Evolutionary conservation across 1,140 invertebrate genomes (phyloP).

Genomic region (Uloborus diversus): DNA sequence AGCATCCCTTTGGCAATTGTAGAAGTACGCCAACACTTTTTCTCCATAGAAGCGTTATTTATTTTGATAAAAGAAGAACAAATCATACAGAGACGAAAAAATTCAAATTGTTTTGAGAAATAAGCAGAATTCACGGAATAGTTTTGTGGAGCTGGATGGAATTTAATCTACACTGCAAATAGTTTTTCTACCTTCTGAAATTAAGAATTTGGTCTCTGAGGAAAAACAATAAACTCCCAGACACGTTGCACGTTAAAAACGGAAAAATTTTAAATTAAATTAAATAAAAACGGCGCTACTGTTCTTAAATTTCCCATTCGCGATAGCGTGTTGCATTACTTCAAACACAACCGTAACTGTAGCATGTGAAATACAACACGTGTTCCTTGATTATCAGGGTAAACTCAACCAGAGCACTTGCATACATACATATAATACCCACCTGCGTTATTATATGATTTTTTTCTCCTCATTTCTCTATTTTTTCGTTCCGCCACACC

Average conservation of each 20-base stretch:
- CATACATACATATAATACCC: constrained; percentile 53
- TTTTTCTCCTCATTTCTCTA: constrained; percentile 21
- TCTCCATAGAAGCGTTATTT: too few relatives aligned
- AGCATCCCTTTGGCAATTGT: too few relatives aligned
- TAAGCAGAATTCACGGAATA: too few relatives aligned
- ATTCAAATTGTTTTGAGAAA: too few relatives aligned
- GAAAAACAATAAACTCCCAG: constrained; percentile 20
- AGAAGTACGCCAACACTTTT: too few relatives aligned
- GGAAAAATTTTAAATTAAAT: constrained; percentile 51
- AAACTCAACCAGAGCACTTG: constrained; percentile 18
- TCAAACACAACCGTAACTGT: constrained; percentile 21
- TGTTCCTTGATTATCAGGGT: constrained; percentile 45
- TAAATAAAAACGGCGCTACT: constrained; percentile 18
- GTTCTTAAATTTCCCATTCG: constrained; percentile 40
- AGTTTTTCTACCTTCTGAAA: constrained; percentile 13
- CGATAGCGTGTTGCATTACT: constrained; percentile 33
- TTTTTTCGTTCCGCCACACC: constrained; percentile 20
- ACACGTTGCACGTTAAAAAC: constrained; percentile 8
- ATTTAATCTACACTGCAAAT: too few relatives aligned
- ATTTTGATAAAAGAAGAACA: too few relatives aligned
- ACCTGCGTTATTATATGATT: constrained; percentile 28
- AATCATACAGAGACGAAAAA: too few relatives aligned
- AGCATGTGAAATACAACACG: constrained; percentile 39
- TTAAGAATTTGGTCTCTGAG: constrained; percentile 18
- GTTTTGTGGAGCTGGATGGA: too few relatives aligned